These are phyloP conservation scores for Serinus canaria DNA, from an alignment of 2,113 vertebrate species.

Conservation along the genomic window DNA sequence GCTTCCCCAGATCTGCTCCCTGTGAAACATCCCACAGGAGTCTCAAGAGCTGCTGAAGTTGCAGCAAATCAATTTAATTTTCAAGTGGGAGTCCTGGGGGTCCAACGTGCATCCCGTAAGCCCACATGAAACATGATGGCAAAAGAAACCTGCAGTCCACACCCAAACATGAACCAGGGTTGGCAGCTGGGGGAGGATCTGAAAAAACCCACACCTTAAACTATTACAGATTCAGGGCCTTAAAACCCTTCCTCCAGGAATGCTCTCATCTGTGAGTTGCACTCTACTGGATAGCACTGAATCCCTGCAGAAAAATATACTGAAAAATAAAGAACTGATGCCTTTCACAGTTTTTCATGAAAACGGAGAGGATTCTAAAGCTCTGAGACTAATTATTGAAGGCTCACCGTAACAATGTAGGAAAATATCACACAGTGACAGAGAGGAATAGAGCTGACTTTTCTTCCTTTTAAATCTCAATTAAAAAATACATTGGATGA, in stretches of 20 bases:
- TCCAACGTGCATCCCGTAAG: neutral
- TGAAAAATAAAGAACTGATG: neutral
- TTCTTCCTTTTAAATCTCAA: constrained; percentile 67
- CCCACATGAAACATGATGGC: neutral
- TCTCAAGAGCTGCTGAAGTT: constrained; percentile 27
- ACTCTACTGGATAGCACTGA: neutral
- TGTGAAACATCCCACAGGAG: neutral
- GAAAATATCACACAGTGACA: neutral
- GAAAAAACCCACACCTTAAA: neutral
- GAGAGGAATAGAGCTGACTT: neutral
- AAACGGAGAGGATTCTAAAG: neutral
- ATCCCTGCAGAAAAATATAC: neutral
- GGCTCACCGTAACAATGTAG: constrained; percentile 18
- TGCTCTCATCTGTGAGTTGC: neutral
- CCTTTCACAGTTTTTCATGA: neutral
- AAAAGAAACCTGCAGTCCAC: constrained; percentile 37
- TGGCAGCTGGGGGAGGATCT: constrained; percentile 27
- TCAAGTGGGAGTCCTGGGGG: constrained; percentile 38
- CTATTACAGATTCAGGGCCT: neutral
- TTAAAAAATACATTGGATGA: constrained; percentile 74
- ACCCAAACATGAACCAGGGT: constrained; percentile 12
- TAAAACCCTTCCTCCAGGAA: neutral
- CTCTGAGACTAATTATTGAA: constrained; percentile 55
- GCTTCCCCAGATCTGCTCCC: constrained; percentile 6
- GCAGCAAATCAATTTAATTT: constrained; percentile 59